Conservation (phyloP, 2,888 invertebrate genomes). For the Orchesella flavescens region DNA sequence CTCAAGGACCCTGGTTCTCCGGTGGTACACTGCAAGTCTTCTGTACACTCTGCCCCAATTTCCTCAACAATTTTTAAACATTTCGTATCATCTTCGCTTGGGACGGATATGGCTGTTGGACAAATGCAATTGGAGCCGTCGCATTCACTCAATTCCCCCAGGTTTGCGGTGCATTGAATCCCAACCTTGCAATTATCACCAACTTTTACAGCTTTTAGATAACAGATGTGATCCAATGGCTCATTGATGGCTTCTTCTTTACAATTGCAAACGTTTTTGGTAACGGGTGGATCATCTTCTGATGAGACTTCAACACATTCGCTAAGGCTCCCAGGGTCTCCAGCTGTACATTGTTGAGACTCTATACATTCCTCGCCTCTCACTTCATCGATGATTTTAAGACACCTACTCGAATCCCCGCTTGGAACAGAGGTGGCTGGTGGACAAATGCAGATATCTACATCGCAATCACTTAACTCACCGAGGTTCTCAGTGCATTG, state of each 20-base stretch:
- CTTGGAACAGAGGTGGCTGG: too few relatives aligned
- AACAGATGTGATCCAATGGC: not conserved
- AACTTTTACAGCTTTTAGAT: not conserved
- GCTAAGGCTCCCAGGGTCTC: too few relatives aligned
- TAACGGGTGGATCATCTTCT: too few relatives aligned
- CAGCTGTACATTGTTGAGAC: too few relatives aligned
- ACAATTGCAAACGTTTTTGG: too few relatives aligned
- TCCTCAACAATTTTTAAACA: not conserved
- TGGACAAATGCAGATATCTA: too few relatives aligned
- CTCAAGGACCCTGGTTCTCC: not conserved
- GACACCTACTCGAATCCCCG: too few relatives aligned
- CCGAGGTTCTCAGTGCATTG: slow-evolving; percentile 9
- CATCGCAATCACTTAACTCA: not conserved
- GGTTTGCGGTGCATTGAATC: not conserved
- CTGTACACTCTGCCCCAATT: not conserved
- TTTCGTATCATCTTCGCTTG: not conserved
- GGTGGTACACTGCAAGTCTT: not conserved
- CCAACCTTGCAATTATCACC: not conserved
- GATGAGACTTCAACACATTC: too few relatives aligned
- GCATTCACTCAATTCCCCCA: not conserved
- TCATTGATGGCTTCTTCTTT: too few relatives aligned
- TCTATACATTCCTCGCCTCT: too few relatives aligned
- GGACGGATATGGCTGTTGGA: not conserved
- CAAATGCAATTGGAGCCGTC: not conserved
- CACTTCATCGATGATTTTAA: too few relatives aligned